Conservation (phyloP, 2,888 invertebrate species). For the Neoitamus cyanurus region DNA sequence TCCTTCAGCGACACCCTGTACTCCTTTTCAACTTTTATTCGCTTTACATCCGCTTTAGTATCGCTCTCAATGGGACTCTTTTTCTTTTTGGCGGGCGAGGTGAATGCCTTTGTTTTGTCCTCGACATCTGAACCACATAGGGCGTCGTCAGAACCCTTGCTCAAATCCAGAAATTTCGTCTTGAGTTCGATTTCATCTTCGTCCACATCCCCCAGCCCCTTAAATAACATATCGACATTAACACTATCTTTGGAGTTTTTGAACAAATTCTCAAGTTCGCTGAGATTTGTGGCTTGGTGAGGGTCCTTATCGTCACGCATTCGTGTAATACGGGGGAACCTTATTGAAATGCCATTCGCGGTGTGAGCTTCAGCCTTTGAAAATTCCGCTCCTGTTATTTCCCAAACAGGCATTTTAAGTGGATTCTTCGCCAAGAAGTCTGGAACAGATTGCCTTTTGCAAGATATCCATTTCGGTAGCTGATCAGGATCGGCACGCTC, state of each 20-base stretch:
- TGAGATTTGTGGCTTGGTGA: conserved; percentile 83
- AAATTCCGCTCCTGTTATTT: conserved; percentile 87
- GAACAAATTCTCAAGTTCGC: conserved; percentile 77
- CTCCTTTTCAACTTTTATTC: conserved; percentile 25
- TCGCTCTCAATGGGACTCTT: not conserved
- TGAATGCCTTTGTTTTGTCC: not conserved
- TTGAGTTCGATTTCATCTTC: conserved; percentile 54
- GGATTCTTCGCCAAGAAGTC: conserved; percentile 90
- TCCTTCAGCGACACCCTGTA: not conserved
- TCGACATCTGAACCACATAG: not conserved
- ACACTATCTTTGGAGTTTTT: conserved; percentile 71
- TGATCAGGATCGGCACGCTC: conserved; percentile 78
- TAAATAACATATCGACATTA: conserved; percentile 63
- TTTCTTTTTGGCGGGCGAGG: not conserved
- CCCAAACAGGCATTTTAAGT: conserved; percentile 91
- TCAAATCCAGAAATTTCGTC: conserved; percentile 56
- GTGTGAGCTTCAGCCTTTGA: conserved; percentile 87
- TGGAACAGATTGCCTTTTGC: conserved; percentile 86
- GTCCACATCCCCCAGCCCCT: conserved; percentile 55
- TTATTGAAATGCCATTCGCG: conserved; percentile 91
- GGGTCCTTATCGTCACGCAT: conserved; percentile 88
- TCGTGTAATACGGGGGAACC: conserved; percentile 89
- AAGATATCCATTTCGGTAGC: conserved; percentile 84
- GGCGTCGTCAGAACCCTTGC: not conserved
- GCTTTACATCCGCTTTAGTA: not conserved